Conservation (phyloP, 2,888 invertebrate genomes). For the Lacanobia wlatinum region DNA sequence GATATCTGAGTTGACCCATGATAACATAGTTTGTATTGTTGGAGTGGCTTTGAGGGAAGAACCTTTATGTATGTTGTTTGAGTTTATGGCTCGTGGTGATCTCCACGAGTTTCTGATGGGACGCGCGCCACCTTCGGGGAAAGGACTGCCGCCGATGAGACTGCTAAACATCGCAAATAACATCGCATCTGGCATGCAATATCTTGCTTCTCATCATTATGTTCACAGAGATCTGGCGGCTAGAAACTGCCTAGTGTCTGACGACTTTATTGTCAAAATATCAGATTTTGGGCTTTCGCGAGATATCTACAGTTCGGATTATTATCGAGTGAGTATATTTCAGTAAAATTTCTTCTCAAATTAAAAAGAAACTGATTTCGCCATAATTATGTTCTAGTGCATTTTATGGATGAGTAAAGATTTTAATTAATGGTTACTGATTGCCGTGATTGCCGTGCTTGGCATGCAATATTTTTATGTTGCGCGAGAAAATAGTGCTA, state of each 20-base stretch:
- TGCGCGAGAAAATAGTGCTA: conserved; percentile 27
- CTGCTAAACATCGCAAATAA: conserved; percentile 97
- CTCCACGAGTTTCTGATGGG: conserved; percentile 98
- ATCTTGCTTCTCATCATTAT: conserved; percentile 97
- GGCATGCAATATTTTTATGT: conserved; percentile 39
- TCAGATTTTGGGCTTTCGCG: conserved; percentile 98
- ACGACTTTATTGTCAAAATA: conserved; percentile 98
- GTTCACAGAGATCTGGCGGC: conserved; percentile 99
- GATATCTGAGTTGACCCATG: conserved; percentile 98
- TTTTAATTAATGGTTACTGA: conserved; percentile 63
- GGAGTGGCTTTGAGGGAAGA: conserved; percentile 97
- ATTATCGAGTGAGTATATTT: conserved; percentile 92
- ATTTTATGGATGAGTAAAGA: conserved; percentile 49
- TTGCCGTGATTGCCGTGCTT: conserved; percentile 35
- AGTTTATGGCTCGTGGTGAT: conserved; percentile 99
- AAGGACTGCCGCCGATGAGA: conserved; percentile 95
- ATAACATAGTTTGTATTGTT: conserved; percentile 98
- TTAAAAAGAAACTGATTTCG: conserved; percentile 6
- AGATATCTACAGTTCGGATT: conserved; percentile 98
- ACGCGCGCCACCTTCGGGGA: conserved; percentile 96
- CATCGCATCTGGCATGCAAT: conserved; percentile 96
- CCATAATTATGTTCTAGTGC: conserved; percentile 13
- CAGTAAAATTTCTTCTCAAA: neutral
- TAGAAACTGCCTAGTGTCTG: conserved; percentile 98
- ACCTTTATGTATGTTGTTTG: conserved; percentile 98